These are phyloP conservation scores for Hypselothyrea guttata DNA, from an alignment of 2,888 invertebrate genomes.

Conservation along the genomic window DNA sequence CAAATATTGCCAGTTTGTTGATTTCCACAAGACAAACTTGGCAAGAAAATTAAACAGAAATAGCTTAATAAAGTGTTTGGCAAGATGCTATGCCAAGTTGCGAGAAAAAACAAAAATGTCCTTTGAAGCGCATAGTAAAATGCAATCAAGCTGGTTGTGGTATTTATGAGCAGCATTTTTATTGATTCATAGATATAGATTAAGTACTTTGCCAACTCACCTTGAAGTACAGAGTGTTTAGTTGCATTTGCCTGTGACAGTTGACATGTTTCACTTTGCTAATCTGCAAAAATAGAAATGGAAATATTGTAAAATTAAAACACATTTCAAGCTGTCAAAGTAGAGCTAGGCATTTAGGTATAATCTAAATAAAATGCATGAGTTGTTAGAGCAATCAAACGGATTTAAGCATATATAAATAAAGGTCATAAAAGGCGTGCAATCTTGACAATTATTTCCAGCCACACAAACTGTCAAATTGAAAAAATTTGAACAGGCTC, in stretches of 20 bases:
- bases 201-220: slow-evolving; percentile 43
- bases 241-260: slow-evolving; percentile 6
- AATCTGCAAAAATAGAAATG: slow-evolving; percentile 54
- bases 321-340: slow-evolving; percentile 18
- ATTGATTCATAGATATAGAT: not conserved
- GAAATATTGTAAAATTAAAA: slow-evolving; percentile 45
- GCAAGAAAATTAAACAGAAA: too few species aligned
- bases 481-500: too few species aligned
- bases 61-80: too few species aligned
- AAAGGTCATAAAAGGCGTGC: slow-evolving; percentile 2
- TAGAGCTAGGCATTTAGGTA: slow-evolving; percentile 10
- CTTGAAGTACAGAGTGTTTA: slow-evolving; percentile 13
- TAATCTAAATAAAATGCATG: slow-evolving; percentile 20
- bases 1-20: slow-evolving; percentile 31
- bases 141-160: slow-evolving; percentile 23
- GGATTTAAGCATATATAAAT: slow-evolving; percentile 22
- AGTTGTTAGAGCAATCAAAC: slow-evolving; percentile 17
- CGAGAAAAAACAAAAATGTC: slow-evolving; percentile 1
- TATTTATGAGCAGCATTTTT: not conserved
- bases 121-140: slow-evolving; percentile 12
- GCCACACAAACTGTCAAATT: too few species aligned
- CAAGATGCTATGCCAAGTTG: too few species aligned
- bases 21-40: slow-evolving; percentile 46
- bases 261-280: slow-evolving; percentile 25
- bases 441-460: not conserved